Evolutionary conservation across 2,888 invertebrate genomes (phyloP).

Genomic region (Rotaria macrura): DNA sequence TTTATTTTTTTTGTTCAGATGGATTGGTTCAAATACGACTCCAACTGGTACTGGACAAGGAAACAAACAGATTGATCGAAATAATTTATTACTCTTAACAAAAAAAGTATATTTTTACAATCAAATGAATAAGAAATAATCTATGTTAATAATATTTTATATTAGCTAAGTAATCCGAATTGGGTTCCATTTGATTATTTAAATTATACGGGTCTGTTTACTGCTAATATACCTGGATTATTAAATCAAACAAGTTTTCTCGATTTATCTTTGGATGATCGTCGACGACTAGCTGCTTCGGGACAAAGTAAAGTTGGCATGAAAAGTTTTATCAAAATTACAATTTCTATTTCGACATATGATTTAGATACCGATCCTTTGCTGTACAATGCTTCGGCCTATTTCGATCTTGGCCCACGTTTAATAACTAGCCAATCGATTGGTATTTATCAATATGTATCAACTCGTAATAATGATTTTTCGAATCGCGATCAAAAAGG

Average conservation of each 20-base stretch:
- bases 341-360: background rate
- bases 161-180: background rate
- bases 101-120: constrained; percentile 34
- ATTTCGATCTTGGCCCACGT: constrained; percentile 46
- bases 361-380: constrained; percentile 35
- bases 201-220: background rate
- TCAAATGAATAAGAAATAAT: no score
- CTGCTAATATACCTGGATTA: constrained; percentile 9
- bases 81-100: constrained; percentile 43
- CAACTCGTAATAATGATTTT: constrained; percentile 49
- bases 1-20: constrained; percentile 39
- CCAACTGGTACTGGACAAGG: constrained; percentile 47
- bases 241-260: constrained; percentile 7
- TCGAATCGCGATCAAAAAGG: constrained; percentile 49
- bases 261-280: background rate
- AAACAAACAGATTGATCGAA: constrained; percentile 44
- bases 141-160: background rate
- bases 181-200: constrained; percentile 21
- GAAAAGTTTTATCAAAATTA: background rate
- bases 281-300: constrained; percentile 12
- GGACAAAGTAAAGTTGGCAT: background rate
- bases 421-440: constrained; percentile 37
- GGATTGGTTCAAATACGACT: constrained; percentile 50
- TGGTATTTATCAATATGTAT: constrained; percentile 45
- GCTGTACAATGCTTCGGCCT: constrained; percentile 47